Percentiles rank a stretch among this genome's conserved stretches.
Conservation (phyloP, 2,797 vertebrate species). For the Brotula barbata region DNA sequence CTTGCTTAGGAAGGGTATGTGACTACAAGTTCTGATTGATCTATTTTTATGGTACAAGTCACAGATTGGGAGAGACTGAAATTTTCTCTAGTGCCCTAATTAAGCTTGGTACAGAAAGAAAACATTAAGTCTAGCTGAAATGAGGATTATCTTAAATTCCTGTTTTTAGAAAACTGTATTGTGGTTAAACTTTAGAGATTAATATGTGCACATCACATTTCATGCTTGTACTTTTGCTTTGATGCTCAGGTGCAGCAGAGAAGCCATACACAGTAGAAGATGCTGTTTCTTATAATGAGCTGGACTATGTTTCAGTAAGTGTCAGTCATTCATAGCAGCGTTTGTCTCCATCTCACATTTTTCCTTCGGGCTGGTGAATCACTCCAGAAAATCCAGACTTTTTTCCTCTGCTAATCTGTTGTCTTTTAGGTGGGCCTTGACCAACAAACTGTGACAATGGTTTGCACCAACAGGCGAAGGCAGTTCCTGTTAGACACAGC, state of each 20-base stretch:
- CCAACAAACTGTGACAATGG: slow-evolving; percentile 90
- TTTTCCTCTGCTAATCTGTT: not conserved
- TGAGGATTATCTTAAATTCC: not conserved
- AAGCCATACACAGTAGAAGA: slow-evolving; percentile 98
- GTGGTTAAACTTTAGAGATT: no score
- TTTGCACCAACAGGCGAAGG: slow-evolving; percentile 93
- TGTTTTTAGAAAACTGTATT: no score
- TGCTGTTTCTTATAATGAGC: slow-evolving; percentile 92
- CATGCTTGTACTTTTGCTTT: not conserved
- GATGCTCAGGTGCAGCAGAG: slow-evolving; percentile 89
- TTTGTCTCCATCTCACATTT: no score
- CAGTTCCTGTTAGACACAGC: slow-evolving; percentile 95
- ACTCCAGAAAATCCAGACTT: not conserved
- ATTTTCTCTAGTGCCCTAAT: not conserved
- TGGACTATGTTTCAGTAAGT: slow-evolving; percentile 96
- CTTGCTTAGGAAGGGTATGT: slow-evolving; percentile 92
- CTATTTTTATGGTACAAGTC: not conserved
- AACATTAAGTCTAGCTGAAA: not conserved
- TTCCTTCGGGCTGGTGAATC: no score
- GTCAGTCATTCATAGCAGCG: not conserved
- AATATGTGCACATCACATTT: not conserved
- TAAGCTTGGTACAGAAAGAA: not conserved
- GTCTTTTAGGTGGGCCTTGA: slow-evolving; percentile 87
- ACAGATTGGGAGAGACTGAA: not conserved
- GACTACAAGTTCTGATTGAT: not conserved